These are phyloP conservation scores for Mylabris phalerata DNA, from an alignment of 1,140 invertebrate species.

Conservation along the genomic window DNA sequence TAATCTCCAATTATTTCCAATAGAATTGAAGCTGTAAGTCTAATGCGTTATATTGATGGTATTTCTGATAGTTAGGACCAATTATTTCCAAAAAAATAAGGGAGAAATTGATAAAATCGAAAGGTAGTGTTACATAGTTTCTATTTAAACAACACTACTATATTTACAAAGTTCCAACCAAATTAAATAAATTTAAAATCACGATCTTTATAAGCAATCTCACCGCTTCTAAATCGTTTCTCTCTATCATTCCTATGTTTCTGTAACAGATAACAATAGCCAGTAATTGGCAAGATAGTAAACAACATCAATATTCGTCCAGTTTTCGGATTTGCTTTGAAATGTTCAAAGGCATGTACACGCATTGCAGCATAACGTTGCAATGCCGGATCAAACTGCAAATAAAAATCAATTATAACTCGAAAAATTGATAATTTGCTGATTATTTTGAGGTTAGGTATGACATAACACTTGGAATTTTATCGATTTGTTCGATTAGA, in stretches of 20 bases:
- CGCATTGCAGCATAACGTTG: constrained; percentile 64
- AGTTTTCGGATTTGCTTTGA: constrained; percentile 57
- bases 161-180: too few species aligned
- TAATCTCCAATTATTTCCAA: too few species aligned
- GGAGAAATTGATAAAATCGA: too few species aligned
- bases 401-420: constrained; percentile 34
- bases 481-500: background rate
- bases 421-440: background rate
- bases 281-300: constrained; percentile 52
- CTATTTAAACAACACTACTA: too few species aligned
- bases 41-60: too few species aligned
- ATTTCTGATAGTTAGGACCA: too few species aligned
- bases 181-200: constrained; percentile 48
- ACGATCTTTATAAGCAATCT: constrained; percentile 66
- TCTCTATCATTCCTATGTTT: constrained; percentile 50
- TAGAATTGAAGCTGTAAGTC: too few species aligned
- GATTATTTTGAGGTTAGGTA: constrained; percentile 11
- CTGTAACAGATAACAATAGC: constrained; percentile 49
- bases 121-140: too few species aligned
- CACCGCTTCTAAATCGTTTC: constrained; percentile 53
- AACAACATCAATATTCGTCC: constrained; percentile 46
- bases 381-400: constrained; percentile 69
- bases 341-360: constrained; percentile 56
- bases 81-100: too few species aligned
- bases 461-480: constrained; percentile 24